These are phyloP conservation scores for Caradrina kadenii DNA, from an alignment of 2,888 invertebrate species.

Conservation along the genomic window DNA sequence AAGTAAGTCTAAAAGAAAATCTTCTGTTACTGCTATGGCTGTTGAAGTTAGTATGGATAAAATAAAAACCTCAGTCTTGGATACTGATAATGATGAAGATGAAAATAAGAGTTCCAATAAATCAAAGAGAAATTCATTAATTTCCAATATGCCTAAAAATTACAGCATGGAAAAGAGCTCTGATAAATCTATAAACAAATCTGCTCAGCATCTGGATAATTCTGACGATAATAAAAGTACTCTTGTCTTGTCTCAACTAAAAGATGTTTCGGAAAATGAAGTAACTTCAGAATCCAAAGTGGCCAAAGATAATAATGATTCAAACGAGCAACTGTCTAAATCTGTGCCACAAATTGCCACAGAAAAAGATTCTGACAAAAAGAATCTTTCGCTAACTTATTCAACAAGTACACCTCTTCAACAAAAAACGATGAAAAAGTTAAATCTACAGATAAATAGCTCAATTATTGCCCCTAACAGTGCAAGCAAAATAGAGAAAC, in stretches of 20 bases:
- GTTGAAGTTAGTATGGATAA: slow-evolving; percentile 24
- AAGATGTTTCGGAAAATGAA: slow-evolving; percentile 75
- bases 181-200: slow-evolving; percentile 69
- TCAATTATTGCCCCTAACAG: slow-evolving; percentile 74
- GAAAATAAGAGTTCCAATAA: slow-evolving; percentile 33
- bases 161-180: slow-evolving; percentile 50
- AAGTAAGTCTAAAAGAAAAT: slow-evolving; percentile 39
- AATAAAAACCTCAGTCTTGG: slow-evolving; percentile 15
- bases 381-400: slow-evolving; percentile 73
- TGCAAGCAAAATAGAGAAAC: slow-evolving; percentile 54
- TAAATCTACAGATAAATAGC: slow-evolving; percentile 76
- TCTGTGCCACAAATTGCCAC: slow-evolving; percentile 68
- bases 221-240: slow-evolving; percentile 71
- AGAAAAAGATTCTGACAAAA: slow-evolving; percentile 69
- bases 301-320: slow-evolving; percentile 60
- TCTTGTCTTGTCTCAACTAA: slow-evolving; percentile 80
- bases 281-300: slow-evolving; percentile 67
- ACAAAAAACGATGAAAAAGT: slow-evolving; percentile 75
- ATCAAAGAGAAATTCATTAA: slow-evolving; percentile 51
- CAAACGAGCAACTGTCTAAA: slow-evolving; percentile 70
- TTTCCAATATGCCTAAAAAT: slow-evolving; percentile 24
- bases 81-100: not conserved
- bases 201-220: slow-evolving; percentile 52
- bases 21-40: slow-evolving; percentile 10
- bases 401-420: slow-evolving; percentile 85